Percentiles rank a stretch among this genome's conserved stretches.
Conservation (phyloP, 1,140 invertebrate species). For the Chrysomallon squamiferum region DNA sequence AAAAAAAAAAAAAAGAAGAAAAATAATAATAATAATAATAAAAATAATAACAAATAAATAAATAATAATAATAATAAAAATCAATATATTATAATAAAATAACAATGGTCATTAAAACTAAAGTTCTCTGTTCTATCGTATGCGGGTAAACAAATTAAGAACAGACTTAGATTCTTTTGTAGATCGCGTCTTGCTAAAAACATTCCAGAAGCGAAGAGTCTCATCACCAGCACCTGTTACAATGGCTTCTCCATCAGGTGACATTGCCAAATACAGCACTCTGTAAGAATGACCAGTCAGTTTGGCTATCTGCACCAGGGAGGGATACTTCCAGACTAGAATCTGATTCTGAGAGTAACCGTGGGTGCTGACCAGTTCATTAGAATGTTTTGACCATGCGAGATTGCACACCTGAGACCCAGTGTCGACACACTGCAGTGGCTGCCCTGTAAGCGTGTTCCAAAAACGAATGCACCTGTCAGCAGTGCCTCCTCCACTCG, state of each 20-base stretch:
- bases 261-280: constrained; percentile 96
- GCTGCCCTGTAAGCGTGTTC: constrained; percentile 99
- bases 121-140: constrained; percentile 74
- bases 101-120: too few relatives aligned
- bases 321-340: constrained; percentile 99
- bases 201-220: constrained; percentile 98
- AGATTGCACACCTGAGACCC: constrained; percentile 99
- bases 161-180: constrained; percentile 88
- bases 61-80: too few relatives aligned
- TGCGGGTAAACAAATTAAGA: constrained; percentile 93
- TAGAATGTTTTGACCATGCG: constrained; percentile 99
- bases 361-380: constrained; percentile 97
- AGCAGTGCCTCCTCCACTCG: constrained; percentile 97
- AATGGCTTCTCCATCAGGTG: constrained; percentile 98
- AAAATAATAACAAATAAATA: too few relatives aligned
- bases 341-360: constrained; percentile 99
- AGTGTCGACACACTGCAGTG: constrained; percentile 98
- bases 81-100: too few relatives aligned
- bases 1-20: too few relatives aligned
- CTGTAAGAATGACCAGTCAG: constrained; percentile 97
- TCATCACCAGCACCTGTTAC: constrained; percentile 99
- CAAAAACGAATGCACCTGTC: constrained; percentile 89
- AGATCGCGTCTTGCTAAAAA: constrained; percentile 95
- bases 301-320: constrained; percentile 95
- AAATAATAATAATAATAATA: too few relatives aligned